Evolutionary conservation across 1,140 invertebrate species (phyloP).

Genomic region (Hylaeus volcanicus): DNA sequence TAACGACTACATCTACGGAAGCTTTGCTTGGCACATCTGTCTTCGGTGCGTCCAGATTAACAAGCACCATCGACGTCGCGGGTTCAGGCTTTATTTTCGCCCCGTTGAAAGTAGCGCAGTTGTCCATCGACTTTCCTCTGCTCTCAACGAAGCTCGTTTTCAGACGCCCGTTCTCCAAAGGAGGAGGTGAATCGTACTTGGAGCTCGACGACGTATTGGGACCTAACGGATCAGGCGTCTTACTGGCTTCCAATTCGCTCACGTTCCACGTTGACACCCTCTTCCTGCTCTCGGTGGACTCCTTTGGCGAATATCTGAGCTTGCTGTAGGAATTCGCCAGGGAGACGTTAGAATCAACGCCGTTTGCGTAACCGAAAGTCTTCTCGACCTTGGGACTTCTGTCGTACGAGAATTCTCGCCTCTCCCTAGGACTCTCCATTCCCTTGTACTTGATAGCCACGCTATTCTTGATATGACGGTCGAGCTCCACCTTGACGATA

Average conservation of each 20-base stretch:
- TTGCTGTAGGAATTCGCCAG: constrained; percentile 61
- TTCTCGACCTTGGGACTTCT: constrained; percentile 63
- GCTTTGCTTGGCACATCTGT: constrained; percentile 63
- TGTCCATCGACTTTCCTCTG: constrained; percentile 34
- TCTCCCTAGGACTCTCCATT: constrained; percentile 56
- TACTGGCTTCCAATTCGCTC: constrained; percentile 54
- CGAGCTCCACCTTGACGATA: constrained; percentile 47
- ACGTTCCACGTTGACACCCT: constrained; percentile 62
- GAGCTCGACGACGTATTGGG: constrained; percentile 5
- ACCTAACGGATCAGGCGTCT: constrained; percentile 17
- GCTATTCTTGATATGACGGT: constrained; percentile 61
- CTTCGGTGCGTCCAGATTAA: constrained; percentile 63
- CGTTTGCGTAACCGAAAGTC: constrained; percentile 54
- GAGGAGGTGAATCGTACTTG: constrained; percentile 52
- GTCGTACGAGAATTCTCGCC: constrained; percentile 59
- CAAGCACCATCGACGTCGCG: constrained; percentile 52
- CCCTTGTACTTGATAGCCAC: constrained; percentile 45
- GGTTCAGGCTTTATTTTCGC: constrained; percentile 45
- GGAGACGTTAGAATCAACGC: constrained; percentile 27
- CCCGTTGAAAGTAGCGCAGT: constrained; percentile 40
- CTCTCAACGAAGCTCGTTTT: constrained; percentile 45
- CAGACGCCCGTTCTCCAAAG: constrained; percentile 61
- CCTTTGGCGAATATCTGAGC: constrained; percentile 64
- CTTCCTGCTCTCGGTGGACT: constrained; percentile 57
- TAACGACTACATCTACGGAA: constrained; percentile 55